Conservation (phyloP, 2,113 vertebrate genomes). For the Cervus canadensis region DNA sequence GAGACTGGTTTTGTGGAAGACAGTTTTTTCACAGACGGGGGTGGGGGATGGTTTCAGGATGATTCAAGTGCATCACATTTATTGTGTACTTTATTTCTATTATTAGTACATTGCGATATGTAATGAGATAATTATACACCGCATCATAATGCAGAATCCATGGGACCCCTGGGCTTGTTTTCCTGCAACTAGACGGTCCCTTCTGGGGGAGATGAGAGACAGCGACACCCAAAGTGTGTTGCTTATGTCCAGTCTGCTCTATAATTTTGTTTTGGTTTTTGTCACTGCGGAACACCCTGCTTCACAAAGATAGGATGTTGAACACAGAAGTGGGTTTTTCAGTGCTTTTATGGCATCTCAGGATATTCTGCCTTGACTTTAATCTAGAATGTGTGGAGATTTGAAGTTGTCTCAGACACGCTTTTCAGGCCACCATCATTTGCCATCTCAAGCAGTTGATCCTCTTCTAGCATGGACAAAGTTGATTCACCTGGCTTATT, state of each 20-base stretch:
- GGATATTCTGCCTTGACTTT: neutral
- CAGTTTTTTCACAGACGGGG: neutral
- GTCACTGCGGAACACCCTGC: neutral
- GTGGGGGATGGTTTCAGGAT: neutral
- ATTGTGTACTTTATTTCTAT: neutral
- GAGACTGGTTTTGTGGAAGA: neutral
- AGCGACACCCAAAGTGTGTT: neutral
- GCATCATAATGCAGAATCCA: neutral
- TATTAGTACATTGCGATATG: neutral
- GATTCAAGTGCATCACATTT: neutral
- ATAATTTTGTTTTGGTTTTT: neutral
- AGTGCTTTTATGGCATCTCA: neutral
- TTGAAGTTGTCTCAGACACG: neutral
- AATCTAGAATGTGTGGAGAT: neutral
- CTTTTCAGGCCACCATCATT: neutral
- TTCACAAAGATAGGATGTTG: neutral
- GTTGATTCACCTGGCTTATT: neutral
- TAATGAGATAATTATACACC: neutral
- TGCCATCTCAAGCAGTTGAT: neutral
- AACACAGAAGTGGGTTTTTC: neutral
- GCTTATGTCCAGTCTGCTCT: neutral
- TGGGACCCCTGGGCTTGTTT: neutral
- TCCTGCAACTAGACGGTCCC: neutral
- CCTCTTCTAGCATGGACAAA: neutral
- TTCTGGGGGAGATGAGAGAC: neutral